These are phyloP conservation scores for Drosophila pseudotakahashii DNA, from an alignment of 2,888 invertebrate species.

Conservation along the genomic window DNA sequence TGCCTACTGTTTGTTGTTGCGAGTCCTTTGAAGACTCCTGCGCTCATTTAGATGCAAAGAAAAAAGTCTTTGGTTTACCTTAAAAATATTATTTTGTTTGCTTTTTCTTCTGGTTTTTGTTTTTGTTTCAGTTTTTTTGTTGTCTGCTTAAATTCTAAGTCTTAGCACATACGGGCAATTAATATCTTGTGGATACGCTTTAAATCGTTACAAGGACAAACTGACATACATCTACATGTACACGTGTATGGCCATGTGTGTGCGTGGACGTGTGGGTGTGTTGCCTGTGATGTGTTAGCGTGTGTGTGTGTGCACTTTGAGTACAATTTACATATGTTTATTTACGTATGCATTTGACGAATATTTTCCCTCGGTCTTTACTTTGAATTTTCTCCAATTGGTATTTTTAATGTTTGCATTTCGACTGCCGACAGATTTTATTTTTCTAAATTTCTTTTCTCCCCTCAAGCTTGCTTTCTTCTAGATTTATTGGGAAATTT, in stretches of 20 bases:
- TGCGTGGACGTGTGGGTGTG: slow-evolving; percentile 38
- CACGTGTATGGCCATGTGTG: slow-evolving; percentile 16
- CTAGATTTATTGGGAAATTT: slow-evolving; percentile 13
- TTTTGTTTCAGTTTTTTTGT: slow-evolving; percentile 30
- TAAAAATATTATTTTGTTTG: slow-evolving; percentile 67
- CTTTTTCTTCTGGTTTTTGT: slow-evolving; percentile 16
- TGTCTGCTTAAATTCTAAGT: slow-evolving; percentile 50
- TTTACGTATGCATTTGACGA: slow-evolving; percentile 68
- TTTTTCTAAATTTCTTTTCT: slow-evolving; percentile 5
- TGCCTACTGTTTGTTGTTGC: slow-evolving; percentile 26
- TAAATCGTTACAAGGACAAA: slow-evolving; percentile 42
- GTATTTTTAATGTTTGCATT: slow-evolving; percentile 23
- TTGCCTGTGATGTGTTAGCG: slow-evolving; percentile 36
- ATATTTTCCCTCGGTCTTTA: slow-evolving; percentile 29
- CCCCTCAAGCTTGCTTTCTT: background rate
- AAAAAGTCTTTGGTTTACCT: slow-evolving; percentile 84
- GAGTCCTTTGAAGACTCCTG: slow-evolving; percentile 55
- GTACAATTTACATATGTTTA: slow-evolving; percentile 65
- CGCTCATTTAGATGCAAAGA: slow-evolving; percentile 78
- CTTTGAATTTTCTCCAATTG: slow-evolving; percentile 28
- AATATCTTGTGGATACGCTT: slow-evolving; percentile 57
- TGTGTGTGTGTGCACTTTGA: slow-evolving; percentile 40
- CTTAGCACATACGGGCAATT: slow-evolving; percentile 73
- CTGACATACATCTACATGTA: slow-evolving; percentile 30
- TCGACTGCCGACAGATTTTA: slow-evolving; percentile 21